Conservation (phyloP, 2,113 vertebrate species). For the Leucoraja erinaceus region DNA sequence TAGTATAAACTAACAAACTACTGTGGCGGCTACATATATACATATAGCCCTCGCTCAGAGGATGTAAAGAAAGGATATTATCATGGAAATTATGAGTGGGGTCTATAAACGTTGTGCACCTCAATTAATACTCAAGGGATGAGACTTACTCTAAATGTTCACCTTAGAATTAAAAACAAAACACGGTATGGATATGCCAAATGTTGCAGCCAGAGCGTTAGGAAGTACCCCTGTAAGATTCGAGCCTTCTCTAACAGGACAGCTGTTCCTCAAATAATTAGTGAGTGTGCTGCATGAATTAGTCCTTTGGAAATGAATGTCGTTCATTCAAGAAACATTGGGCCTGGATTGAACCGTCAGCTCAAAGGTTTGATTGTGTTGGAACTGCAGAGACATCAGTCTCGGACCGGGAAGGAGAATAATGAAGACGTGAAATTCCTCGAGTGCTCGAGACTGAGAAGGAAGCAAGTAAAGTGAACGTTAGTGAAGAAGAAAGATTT, state of each 20-base stretch:
- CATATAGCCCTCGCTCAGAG: too few species aligned
- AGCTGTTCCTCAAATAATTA: not conserved
- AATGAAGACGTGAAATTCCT: not conserved
- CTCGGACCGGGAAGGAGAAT: not conserved
- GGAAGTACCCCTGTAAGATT: not conserved
- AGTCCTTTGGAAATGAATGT: constrained; percentile 1
- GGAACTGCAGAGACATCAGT: not conserved
- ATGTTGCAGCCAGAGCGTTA: not conserved
- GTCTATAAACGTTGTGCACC: not conserved
- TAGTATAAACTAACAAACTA: too few species aligned
- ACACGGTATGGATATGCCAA: not conserved
- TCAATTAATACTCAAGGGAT: not conserved
- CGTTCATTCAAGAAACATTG: constrained; percentile 12
- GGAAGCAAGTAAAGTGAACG: not conserved
- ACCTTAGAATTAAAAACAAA: not conserved
- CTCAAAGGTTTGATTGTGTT: constrained; percentile 28
- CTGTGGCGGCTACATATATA: too few species aligned
- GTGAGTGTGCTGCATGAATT: not conserved
- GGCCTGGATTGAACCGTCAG: not conserved
- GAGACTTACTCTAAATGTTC: not conserved
- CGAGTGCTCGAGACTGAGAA: not conserved
- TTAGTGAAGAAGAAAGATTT: not conserved
- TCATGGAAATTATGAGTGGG: not conserved
- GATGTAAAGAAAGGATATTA: too few species aligned
- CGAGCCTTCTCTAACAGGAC: not conserved